Base-by-base conservation (phyloP, 2,888 invertebrate species). In the Nudaria mundana region DNA sequence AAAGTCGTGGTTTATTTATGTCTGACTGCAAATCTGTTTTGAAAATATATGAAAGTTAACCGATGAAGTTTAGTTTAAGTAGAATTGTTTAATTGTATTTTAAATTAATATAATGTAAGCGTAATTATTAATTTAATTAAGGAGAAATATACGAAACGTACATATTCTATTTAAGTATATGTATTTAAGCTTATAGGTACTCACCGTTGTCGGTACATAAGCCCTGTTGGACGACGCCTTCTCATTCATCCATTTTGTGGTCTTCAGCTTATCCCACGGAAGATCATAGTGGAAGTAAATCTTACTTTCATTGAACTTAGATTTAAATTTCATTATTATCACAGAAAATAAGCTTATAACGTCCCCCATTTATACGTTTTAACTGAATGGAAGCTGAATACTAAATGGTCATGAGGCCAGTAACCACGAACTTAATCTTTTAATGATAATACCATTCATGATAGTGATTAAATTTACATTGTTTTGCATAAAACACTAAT, bases 161-260 rank as follows among this genome's bases (percentile, higher is more conserved):
- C n/a, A n/a, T n/a, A n/a, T n/a, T n/a, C n/a, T n/a, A n/a, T n/a
- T n/a, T n/a, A n/a, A n/a, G n/a, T n/a, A n/a, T n/a, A n/a, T n/a
- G n/a, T n/a, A n/a, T n/a, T n/a, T n/a, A n/a, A n/a, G 18, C 7
- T 23, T 37, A 15, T 30, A 24, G 38, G 29, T 38, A 68, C 81
- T 81, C 57, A 91, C 92, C 70, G 85, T 85, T 14, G 98, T 97
- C 29, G 98, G 97, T 57, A 92, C 91, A 79, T 98, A 98, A 1
- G 97, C 96, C 77, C 92, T 92, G 69, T 93, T 93, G 20, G 92
- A 90, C 41, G 90, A 88, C 32, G 95, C 94, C 68, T 91, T 91
- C 61, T 91, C 90, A 84, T 96, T 96, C 92, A 93, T 95, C 95
- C 95, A 95, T 83, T 93, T 92, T 38, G 94, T 89, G 30, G 74